Percentiles rank a stretch among this genome's conserved stretches.
Evolutionary conservation across 2,888 invertebrate species (phyloP).

Genomic region (Silvanus unidentatus): DNA sequence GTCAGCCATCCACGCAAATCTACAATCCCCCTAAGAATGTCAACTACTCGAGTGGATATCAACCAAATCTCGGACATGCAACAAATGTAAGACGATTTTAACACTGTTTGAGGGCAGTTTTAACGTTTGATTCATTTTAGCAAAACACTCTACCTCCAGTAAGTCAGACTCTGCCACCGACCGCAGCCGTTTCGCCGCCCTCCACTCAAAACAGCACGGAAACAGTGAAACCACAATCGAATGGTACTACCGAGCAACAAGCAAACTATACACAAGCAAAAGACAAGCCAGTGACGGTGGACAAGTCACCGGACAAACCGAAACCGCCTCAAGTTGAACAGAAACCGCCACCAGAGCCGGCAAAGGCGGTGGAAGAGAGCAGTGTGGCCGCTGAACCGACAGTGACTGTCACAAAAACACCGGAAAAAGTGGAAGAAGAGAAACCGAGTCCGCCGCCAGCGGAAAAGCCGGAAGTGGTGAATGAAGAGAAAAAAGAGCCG

Average conservation of each 20-base stretch:
- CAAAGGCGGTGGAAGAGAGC: too few relatives aligned
- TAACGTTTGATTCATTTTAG: slow-evolving; percentile 16
- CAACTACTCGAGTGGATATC: slow-evolving; percentile 33
- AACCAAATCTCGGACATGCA: slow-evolving; percentile 33
- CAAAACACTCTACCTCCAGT: slow-evolving; percentile 32
- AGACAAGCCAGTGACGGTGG: slow-evolving; percentile 8
- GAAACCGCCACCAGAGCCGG: too few relatives aligned
- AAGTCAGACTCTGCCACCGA: slow-evolving; percentile 32
- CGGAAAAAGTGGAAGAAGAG: too few relatives aligned
- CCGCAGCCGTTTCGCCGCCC: slow-evolving; percentile 13
- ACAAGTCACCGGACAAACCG: too few relatives aligned
- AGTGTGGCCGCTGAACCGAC: too few relatives aligned
- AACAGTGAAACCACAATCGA: slow-evolving; percentile 37
- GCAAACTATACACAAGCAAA: slow-evolving; percentile 29
- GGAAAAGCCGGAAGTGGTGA: too few relatives aligned
- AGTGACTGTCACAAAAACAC: too few relatives aligned
- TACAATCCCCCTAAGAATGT: slow-evolving; percentile 33
- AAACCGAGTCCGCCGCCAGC: too few relatives aligned
- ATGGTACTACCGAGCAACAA: slow-evolving; percentile 30
- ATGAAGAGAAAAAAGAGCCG: too few relatives aligned
- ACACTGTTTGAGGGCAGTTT: not conserved
- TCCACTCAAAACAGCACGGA: slow-evolving; percentile 5
- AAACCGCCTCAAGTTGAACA: too few relatives aligned
- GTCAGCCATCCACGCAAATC: slow-evolving; percentile 13
- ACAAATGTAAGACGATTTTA: slow-evolving; percentile 27